Conservation (phyloP, 2,113 vertebrate species). For the Dasyurus viverrinus region DNA sequence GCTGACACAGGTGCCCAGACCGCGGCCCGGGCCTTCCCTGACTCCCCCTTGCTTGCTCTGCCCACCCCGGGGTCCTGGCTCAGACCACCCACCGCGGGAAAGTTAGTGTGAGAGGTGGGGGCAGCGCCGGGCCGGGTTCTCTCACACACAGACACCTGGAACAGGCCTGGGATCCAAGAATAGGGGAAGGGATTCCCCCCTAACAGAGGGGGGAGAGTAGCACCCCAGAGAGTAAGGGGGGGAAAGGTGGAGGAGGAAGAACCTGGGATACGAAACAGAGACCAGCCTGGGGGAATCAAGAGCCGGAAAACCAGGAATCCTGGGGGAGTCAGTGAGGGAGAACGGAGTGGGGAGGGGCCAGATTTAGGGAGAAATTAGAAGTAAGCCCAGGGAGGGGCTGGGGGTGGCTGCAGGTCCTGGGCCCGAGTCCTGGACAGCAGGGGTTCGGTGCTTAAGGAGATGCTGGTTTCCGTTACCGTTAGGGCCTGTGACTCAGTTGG, state of each 20-base stretch:
- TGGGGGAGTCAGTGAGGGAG: constrained; percentile 38
- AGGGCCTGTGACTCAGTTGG: constrained; percentile 1
- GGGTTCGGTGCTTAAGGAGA: neutral
- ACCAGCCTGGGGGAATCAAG: neutral
- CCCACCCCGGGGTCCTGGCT: neutral
- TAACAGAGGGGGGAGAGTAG: neutral
- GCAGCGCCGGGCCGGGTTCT: neutral
- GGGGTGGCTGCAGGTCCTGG: neutral
- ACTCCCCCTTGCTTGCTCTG: neutral
- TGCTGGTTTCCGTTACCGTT: neutral
- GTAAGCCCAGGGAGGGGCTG: neutral
- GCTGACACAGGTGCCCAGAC: neutral
- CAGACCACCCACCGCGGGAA: neutral
- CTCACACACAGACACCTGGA: neutral
- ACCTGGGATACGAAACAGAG: neutral
- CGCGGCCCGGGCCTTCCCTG: neutral
- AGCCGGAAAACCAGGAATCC: neutral
- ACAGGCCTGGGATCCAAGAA: neutral
- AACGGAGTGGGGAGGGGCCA: too few species aligned
- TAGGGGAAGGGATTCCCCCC: neutral
- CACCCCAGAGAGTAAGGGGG: neutral
- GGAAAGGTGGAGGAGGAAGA: neutral
- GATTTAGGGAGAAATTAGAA: too few species aligned
- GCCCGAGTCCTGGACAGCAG: neutral
- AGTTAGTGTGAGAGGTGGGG: neutral